phyloP scores from a whole-genome alignment of 2,113 vertebrate genomes.

The Anolis carolinensis region DNA sequence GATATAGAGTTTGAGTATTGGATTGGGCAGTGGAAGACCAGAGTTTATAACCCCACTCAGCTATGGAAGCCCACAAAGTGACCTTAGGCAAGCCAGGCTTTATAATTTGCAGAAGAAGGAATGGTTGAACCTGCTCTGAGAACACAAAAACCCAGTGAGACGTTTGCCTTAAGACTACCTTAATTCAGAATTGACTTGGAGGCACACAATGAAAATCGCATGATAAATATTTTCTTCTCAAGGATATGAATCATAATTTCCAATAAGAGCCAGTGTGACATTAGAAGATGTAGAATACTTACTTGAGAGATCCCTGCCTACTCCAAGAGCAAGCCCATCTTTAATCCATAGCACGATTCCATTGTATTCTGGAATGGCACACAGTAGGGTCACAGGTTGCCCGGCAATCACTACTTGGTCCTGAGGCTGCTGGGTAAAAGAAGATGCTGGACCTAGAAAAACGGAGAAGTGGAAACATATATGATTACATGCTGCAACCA shows the following conservation, averaged over 20 bases:
- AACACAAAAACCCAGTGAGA: neutral
- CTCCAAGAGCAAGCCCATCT: slow-evolving; percentile 92
- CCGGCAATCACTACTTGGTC: slow-evolving; percentile 95
- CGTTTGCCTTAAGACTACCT: no score
- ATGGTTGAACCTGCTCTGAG: neutral
- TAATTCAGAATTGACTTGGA: neutral
- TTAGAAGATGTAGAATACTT: slow-evolving; percentile 43
- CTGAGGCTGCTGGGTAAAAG: slow-evolving; percentile 95
- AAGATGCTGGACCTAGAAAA: slow-evolving; percentile 81
- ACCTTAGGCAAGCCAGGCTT: neutral
- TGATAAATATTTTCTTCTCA: neutral
- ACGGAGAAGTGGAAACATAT: neutral
- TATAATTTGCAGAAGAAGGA: neutral
- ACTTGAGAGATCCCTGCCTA: slow-evolving; percentile 95
- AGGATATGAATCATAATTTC: neutral
- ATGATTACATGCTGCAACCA: accelerated
- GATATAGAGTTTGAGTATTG: neutral
- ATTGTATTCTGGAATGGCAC: slow-evolving; percentile 91
- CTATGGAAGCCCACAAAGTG: neutral
- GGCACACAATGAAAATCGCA: neutral
- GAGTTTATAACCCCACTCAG: neutral
- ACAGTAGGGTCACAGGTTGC: slow-evolving; percentile 90
- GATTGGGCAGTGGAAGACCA: neutral
- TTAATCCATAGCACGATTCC: slow-evolving; percentile 98
- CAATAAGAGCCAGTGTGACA: neutral